A percentile compares a stretch with the other conserved stretches of the same genome.
phyloP scores from a whole-genome alignment of 2,888 invertebrate species.

The Tiphia femorata region DNA sequence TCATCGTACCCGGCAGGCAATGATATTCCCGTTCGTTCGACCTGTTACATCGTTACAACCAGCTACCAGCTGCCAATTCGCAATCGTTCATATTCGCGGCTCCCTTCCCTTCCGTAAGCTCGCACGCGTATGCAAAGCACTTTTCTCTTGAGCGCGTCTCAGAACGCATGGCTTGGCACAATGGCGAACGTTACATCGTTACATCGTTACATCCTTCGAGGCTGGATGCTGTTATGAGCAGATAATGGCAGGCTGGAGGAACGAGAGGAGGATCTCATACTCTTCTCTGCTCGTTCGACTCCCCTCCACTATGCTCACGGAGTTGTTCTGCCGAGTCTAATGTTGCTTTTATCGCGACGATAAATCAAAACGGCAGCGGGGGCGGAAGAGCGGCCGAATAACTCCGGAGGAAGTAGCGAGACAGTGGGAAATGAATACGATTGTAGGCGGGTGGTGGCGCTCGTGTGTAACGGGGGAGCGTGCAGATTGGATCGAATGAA shows the following conservation, averaged over 20 bases:
- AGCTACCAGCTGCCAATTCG: too few species aligned
- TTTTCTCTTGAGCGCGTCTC: too few species aligned
- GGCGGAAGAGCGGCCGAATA: constrained; percentile 35
- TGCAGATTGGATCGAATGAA: too few species aligned
- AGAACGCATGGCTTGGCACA: not conserved
- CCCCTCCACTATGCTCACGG: constrained; percentile 6
- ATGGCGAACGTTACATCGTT: constrained; percentile 22
- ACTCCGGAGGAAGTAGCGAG: constrained; percentile 23
- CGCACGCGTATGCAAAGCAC: too few species aligned
- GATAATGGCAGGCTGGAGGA: too few species aligned
- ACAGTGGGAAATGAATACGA: constrained; percentile 34
- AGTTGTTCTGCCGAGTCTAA: constrained; percentile 28
- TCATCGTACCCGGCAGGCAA: too few species aligned
- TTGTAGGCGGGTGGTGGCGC: constrained; percentile 9
- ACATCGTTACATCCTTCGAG: too few species aligned
- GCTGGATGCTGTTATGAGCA: constrained; percentile 7
- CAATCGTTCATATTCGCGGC: too few species aligned
- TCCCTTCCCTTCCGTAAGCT: too few species aligned
- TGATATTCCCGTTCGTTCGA: too few species aligned
- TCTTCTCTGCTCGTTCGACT: constrained; percentile 25
- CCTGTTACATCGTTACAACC: not conserved
- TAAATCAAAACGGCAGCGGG: constrained; percentile 36
- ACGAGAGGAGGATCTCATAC: too few species aligned
- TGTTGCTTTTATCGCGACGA: constrained; percentile 39
- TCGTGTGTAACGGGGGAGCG: constrained; percentile 6